Conservation (phyloP, 2,113 vertebrate species). For the Trogon surrucura region DNA sequence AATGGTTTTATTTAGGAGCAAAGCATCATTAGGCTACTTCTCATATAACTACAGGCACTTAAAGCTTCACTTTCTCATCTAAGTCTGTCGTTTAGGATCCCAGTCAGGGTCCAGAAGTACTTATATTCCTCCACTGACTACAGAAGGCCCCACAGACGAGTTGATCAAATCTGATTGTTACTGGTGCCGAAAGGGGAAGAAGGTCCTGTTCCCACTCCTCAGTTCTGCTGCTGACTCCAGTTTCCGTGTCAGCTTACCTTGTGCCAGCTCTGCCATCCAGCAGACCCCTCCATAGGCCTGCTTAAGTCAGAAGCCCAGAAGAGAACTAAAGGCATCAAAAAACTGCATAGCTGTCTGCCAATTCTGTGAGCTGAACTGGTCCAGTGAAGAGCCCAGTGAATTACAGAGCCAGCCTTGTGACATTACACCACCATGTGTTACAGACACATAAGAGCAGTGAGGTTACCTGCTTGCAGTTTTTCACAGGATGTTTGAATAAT, state of each 20-base stretch:
- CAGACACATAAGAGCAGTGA: not conserved
- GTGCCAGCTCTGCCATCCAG: not conserved
- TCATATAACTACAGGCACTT: not conserved
- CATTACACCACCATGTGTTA: not conserved
- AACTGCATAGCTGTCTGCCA: not conserved
- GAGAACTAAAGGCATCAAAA: not conserved
- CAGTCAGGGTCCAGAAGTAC: not conserved
- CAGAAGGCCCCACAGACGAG: not conserved
- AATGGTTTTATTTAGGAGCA: not conserved
- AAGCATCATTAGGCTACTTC: not conserved
- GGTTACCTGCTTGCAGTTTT: not conserved
- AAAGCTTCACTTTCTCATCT: not conserved
- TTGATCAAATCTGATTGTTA: not conserved
- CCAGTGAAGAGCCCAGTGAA: not conserved
- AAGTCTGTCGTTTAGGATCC: not conserved
- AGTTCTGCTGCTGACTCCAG: not conserved
- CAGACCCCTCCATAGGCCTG: not conserved
- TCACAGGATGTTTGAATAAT: not conserved
- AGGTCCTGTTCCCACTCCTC: not conserved
- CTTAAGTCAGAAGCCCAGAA: not conserved
- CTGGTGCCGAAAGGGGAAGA: not conserved
- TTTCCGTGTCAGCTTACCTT: not conserved
- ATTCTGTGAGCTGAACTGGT: not conserved
- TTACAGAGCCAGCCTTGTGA: not conserved
- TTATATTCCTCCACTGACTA: not conserved